Evolutionary conservation across 2,113 vertebrate species (phyloP), one percentile per base, ranked within the genome.

Genomic region (Chlorodrepanis virens): DNA sequence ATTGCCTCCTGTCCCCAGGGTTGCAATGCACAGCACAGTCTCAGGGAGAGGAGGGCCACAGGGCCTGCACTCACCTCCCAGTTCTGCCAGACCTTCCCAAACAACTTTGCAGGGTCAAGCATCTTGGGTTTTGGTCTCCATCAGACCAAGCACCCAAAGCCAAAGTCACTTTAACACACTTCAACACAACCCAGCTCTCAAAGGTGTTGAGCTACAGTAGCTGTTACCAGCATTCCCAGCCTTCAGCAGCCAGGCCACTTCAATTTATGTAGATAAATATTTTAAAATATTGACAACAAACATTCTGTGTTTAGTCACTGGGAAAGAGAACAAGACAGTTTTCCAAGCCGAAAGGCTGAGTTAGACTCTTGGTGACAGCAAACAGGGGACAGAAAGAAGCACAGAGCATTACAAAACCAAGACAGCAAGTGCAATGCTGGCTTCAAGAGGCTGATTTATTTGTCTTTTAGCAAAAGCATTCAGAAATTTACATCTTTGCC

Each of bases 371-470:
- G 71, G 65, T 80, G 85, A 65, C 59, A 87, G 39, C 18, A 37
- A 91, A n/a, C 33, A 77, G 70, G 23, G 60, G 47, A 81, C 27
- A 80, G 59, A 92, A 76, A 83, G 71, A 63, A 81, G 52, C 47
- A 67, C 11, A 12, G 63, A 76, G 29, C 47, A 63, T 56, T 90
- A 65, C 54, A 76, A 87, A 85, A 54, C 25, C 47, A 88, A 93
- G 31, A 81, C 25, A 75, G 86, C 79, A 92, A 84, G 69, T 74
- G 69, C 56, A 84, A 31, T 23, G 40, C n/a, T 75, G 60, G 47
- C 65, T 89, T 90, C 83, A 89, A 83, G 79, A 75, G 44, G 35
- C 25, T 92, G 37, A 90, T 94, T 90, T 85, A 88, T 90, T 88
- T 85, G 42, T 87, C 35, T 85, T 93, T 90, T 80, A 88, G 68